phyloP scores from a whole-genome alignment of 2,888 invertebrate species.

The Orthosia cruda region DNA sequence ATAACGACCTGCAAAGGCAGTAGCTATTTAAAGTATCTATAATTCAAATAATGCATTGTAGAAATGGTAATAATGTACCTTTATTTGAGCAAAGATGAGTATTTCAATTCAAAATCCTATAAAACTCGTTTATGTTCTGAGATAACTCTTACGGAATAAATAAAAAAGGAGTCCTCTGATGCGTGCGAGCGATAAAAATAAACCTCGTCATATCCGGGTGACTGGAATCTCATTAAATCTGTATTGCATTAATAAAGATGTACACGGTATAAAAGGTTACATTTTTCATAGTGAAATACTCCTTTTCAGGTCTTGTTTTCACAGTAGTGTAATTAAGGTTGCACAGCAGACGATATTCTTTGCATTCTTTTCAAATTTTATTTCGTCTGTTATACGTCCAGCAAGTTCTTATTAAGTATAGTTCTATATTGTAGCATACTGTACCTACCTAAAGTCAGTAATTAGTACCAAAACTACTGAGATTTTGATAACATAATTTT shows the following conservation, averaged over 20 bases:
- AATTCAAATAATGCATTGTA: not conserved
- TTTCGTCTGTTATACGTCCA: not conserved
- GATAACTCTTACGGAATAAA: constrained; percentile 40
- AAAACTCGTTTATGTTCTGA: constrained; percentile 39
- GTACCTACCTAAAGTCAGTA: not conserved
- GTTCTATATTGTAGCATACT: too few relatives aligned
- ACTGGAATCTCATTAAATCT: constrained; percentile 28
- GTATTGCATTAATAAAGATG: constrained; percentile 22
- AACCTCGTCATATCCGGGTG: constrained; percentile 23
- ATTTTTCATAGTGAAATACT: not conserved
- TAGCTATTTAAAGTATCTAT: constrained; percentile 14
- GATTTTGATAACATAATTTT: too few relatives aligned
- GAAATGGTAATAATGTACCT: not conserved
- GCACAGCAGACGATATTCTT: not conserved
- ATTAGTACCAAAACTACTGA: not conserved
- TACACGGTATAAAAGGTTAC: too few relatives aligned
- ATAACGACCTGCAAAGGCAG: not conserved
- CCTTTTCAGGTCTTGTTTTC: not conserved
- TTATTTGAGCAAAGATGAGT: constrained; percentile 8
- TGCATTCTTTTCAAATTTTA: not conserved
- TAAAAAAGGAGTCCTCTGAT: constrained; percentile 29
- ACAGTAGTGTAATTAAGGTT: not conserved
- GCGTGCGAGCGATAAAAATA: constrained; percentile 35
- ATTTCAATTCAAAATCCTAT: constrained; percentile 45
- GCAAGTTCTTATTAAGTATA: constrained; percentile 2